A percentile compares a stretch with the other conserved stretches of the same genome.
These are phyloP conservation scores for Drosophila burlai DNA, from an alignment of 1,140 invertebrate species.

Conservation along the genomic window DNA sequence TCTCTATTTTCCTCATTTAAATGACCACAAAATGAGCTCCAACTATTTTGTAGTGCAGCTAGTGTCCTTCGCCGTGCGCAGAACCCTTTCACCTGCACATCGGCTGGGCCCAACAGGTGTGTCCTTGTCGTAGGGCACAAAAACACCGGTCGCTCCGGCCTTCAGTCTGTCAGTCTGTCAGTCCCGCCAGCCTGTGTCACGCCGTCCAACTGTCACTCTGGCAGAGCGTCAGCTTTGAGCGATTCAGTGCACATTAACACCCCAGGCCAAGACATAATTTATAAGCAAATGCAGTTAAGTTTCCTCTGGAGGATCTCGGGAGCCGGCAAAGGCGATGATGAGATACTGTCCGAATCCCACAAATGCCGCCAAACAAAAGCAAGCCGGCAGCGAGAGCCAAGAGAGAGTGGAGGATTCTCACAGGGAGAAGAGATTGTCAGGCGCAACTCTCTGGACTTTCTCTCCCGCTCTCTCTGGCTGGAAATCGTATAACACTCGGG, in stretches of 20 bases:
- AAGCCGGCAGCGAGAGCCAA: constrained; percentile 8
- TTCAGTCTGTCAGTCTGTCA: constrained; percentile 1
- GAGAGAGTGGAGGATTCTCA: not conserved
- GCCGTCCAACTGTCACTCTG: constrained; percentile 19
- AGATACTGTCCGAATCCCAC: constrained; percentile 16
- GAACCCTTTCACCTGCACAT: constrained; percentile 57
- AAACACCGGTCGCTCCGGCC: not conserved
- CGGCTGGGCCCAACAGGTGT: constrained; percentile 62
- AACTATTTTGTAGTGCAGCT: constrained; percentile 7
- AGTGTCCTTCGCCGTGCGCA: constrained; percentile 29
- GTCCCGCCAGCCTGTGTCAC: not conserved
- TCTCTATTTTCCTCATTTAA: not conserved
- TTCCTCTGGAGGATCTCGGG: constrained; percentile 31
- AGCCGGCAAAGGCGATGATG: constrained; percentile 21
- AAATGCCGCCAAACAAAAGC: constrained; percentile 65
- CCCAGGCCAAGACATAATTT: constrained; percentile 53
- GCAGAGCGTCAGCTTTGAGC: constrained; percentile 15
- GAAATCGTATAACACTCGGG: constrained; percentile 44
- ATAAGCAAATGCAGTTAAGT: constrained; percentile 62
- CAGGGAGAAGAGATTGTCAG: not conserved
- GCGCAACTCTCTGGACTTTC: constrained; percentile 1
- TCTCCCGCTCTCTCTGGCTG: constrained; percentile 28
- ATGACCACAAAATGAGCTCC: not conserved
- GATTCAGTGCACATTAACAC: constrained; percentile 31
- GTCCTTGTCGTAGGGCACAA: constrained; percentile 53